A percentile compares a stretch with the other conserved stretches of the same genome.
Evolutionary conservation across 1,140 invertebrate species (phyloP).

Genomic region (Heliconius hermathena): DNA sequence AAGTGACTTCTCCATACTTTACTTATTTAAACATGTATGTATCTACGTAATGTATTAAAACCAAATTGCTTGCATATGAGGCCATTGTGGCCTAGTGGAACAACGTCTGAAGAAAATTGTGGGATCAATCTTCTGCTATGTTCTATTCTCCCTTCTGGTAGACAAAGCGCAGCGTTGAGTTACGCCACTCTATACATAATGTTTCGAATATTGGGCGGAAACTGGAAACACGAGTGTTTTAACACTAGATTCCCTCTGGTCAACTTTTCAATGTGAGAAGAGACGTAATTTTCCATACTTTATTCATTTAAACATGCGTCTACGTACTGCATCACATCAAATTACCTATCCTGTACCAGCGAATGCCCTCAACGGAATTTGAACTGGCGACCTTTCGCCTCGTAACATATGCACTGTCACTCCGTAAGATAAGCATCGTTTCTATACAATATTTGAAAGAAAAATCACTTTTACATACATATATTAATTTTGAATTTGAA

Average conservation of each 20-base stretch:
- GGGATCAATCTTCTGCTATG: too few relatives aligned
- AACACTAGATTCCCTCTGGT: too few relatives aligned
- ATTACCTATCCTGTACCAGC: slow-evolving; percentile 17
- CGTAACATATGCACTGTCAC: slow-evolving; percentile 11
- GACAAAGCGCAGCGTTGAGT: too few relatives aligned
- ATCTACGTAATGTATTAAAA: too few relatives aligned
- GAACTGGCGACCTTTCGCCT: slow-evolving; percentile 13
- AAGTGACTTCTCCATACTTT: neutral
- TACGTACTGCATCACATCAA: slow-evolving; percentile 13
- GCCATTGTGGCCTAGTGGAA: too few relatives aligned
- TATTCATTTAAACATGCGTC: neutral
- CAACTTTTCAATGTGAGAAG: too few relatives aligned
- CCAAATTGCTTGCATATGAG: too few relatives aligned
- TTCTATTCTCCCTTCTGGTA: too few relatives aligned
- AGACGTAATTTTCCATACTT: neutral
- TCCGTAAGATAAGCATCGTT: neutral
- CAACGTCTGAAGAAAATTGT: too few relatives aligned
- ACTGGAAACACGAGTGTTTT: too few relatives aligned
- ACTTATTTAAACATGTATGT: neutral
- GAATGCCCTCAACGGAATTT: slow-evolving; percentile 16
- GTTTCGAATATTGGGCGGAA: too few relatives aligned
- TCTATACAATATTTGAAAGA: slow-evolving; percentile 7
- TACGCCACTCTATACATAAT: too few relatives aligned
- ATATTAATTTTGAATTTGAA: slow-evolving; percentile 8
- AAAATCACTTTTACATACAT: neutral